phyloP scores from a whole-genome alignment of 2,113 vertebrate genomes.

The Thalassarche chlororhynchos region DNA sequence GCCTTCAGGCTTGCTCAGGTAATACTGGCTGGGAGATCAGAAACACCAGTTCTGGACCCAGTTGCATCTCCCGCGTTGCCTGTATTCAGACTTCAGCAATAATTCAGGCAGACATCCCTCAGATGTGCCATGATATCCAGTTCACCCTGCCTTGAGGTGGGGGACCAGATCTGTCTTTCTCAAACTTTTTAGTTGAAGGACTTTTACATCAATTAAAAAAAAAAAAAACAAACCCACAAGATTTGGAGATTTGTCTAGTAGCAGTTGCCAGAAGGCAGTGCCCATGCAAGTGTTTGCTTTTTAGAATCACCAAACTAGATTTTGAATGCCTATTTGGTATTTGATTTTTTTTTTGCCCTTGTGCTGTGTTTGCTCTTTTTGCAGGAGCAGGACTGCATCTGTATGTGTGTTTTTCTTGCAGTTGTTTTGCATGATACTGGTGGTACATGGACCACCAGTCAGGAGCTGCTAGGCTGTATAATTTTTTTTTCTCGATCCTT shows the following conservation, averaged over 20 bases:
- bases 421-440: background rate
- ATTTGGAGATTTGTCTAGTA: background rate
- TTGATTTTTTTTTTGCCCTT: too few relatives aligned
- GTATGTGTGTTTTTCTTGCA: background rate
- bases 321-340: background rate
- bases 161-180: background rate
- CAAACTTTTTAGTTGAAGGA: background rate
- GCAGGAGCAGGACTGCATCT: background rate
- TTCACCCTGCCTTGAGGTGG: background rate
- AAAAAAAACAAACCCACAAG: too few relatives aligned
- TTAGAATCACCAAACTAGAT: background rate
- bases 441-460: background rate
- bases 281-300: background rate
- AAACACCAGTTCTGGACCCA: background rate
- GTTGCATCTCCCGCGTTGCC: background rate
- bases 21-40: background rate
- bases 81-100: background rate
- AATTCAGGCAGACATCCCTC: background rate
- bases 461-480: background rate
- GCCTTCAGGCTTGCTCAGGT: background rate
- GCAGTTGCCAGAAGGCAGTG: background rate
- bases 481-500: background rate
- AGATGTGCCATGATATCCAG: background rate
- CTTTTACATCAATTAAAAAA: too few relatives aligned
- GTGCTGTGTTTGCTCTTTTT: background rate